These are phyloP conservation scores for Tetramorium parvispinum DNA, from an alignment of 1,140 invertebrate species.

Conservation along the genomic window DNA sequence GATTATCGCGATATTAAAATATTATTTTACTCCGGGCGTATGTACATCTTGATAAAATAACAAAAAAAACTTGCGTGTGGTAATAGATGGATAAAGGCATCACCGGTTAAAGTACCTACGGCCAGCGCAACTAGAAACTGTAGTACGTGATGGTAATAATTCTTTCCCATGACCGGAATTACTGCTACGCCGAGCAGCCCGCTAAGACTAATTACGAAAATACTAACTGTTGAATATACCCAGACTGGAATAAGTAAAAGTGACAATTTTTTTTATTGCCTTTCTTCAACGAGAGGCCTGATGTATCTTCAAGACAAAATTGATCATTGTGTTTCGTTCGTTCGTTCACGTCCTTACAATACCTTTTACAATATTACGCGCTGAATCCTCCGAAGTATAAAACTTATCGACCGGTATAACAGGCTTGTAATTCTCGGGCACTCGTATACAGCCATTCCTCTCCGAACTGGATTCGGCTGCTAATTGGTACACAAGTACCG, in stretches of 20 bases:
- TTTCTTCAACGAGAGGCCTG: not conserved
- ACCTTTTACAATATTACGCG: conserved; percentile 83
- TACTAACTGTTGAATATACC: conserved; percentile 92
- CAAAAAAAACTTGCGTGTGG: conserved; percentile 91
- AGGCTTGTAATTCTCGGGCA: conserved; percentile 79
- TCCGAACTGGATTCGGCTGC: conserved; percentile 85
- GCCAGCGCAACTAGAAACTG: conserved; percentile 97
- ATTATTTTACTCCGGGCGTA: not conserved
- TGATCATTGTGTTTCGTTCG: not conserved
- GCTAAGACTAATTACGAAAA: conserved; percentile 93
- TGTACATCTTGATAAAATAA: conserved; percentile 70
- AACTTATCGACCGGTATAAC: conserved; percentile 51
- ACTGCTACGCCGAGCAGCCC: conserved; percentile 94
- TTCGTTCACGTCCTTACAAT: not conserved
- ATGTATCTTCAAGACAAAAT: conserved; percentile 6
- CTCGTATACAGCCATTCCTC: conserved; percentile 86
- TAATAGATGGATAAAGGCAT: conserved; percentile 96
- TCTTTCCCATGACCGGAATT: conserved; percentile 95
- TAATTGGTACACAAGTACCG: conserved; percentile 89
- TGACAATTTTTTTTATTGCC: conserved; percentile 21
- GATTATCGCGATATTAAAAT: conserved; percentile 1
- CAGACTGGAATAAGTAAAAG: conserved; percentile 88
- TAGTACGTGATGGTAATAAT: conserved; percentile 95
- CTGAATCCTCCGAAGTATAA: conserved; percentile 56
- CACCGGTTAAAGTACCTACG: conserved; percentile 95